Conservation (phyloP, 2,113 vertebrate genomes). For the Micromys minutus region DNA sequence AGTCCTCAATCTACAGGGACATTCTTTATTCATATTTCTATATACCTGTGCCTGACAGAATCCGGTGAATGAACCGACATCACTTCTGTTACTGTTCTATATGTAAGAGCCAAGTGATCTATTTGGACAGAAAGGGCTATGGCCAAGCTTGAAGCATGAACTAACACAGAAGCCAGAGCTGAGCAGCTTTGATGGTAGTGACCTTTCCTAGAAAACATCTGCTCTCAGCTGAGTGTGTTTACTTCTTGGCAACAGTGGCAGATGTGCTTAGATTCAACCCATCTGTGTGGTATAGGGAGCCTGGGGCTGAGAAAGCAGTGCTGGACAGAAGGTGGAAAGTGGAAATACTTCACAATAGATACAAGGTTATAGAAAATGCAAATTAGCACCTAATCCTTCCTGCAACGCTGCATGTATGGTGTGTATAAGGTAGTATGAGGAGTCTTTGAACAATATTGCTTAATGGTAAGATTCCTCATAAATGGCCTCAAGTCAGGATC, state of each 20-base stretch:
- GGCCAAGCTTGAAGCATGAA: not conserved
- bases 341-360: not conserved
- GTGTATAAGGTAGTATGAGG: not conserved
- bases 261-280: conserved; percentile 49
- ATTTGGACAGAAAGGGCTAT: not conserved
- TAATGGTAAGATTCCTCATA: not conserved
- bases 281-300: conserved; percentile 39
- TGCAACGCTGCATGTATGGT: not conserved
- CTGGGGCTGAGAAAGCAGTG: not conserved
- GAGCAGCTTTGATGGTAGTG: not conserved
- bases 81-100: not conserved
- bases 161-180: not conserved
- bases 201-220: conserved; percentile 67
- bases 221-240: conserved; percentile 67
- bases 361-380: not conserved
- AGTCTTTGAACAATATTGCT: not conserved
- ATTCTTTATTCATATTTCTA: not conserved
- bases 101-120: conserved; percentile 4
- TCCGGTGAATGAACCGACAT: not conserved
- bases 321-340: not conserved
- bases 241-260: conserved; percentile 30
- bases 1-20: not conserved
- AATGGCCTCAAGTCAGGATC: not conserved
- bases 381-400: not conserved
- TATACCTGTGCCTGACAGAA: not conserved